Evolutionary conservation across 64 coral and sea anemone species (phyloP), one percentile per base, ranked within the genome.

Genomic region (Orbicella faveolata): DNA sequence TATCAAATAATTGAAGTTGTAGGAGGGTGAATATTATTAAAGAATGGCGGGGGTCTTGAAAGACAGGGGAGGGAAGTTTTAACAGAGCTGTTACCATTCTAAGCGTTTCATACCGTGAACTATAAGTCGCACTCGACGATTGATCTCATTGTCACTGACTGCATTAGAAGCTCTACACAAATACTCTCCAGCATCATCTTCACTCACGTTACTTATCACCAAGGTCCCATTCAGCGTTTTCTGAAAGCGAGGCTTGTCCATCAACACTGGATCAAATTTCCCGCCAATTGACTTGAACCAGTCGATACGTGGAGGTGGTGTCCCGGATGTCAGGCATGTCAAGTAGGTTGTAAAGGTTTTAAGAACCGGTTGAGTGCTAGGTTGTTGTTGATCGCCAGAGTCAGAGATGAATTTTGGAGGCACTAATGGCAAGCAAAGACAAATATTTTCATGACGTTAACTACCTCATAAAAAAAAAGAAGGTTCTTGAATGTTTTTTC

Each of bases 61-160:
- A 53, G 52, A 53, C 4, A 53, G 52, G 52, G 52, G 10, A 53
- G 10, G 30, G 55, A 16, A 16, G 55, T 16, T 8, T 6, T 59
- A 59, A 59, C 55, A 16, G 55, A 59, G 55, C 10, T 59, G 7
- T 48, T 9, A 34, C 12, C 8, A 3, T 79, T 20, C 9, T 37
- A 44, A 79, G 26, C 39, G n/a, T 65, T 87, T 79, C 91, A 70
- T 96, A 96, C 95, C 95, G 79, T 96, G 95, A 23, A 96, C 95
- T 13, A 63, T 91, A 0, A 96, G 62, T 55, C 80, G 65, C 41
- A 96, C 83, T 51, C 83, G 76, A 69, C 20, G 90, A 34, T 84
- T 91, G 3, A 88, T 88, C 5, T 39, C 26, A 4, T 34, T 77
- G 4, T 89, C 92, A 33, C 81, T 75, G 10, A 96, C 89, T 1